Percentiles rank a stretch among this genome's conserved stretches.
phyloP scores from a whole-genome alignment of 2,888 invertebrate genomes.

The Apantesis nais region DNA sequence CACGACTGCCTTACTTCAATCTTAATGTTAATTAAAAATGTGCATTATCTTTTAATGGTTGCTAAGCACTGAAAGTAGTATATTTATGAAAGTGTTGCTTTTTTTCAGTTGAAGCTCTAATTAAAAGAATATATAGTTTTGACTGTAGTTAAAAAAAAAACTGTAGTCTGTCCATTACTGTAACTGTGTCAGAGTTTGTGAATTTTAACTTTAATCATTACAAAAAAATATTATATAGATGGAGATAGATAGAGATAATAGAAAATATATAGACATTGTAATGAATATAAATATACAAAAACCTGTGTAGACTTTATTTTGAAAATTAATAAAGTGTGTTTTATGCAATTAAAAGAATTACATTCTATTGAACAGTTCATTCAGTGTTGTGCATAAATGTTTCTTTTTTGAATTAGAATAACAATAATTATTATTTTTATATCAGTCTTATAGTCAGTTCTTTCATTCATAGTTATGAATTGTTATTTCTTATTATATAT shows the following conservation, averaged over 20 bases:
- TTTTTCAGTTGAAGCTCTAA: not conserved
- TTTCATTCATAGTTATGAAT: too few relatives aligned
- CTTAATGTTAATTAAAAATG: conserved; percentile 8
- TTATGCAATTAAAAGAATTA: not conserved
- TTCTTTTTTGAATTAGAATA: not conserved
- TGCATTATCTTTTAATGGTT: conserved; percentile 15
- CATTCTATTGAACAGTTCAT: not conserved
- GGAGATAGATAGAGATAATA: too few relatives aligned
- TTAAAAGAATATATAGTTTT: not conserved
- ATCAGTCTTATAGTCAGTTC: too few relatives aligned
- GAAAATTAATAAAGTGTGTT: not conserved
- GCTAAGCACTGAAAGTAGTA: conserved; percentile 4
- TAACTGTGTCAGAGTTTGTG: not conserved
- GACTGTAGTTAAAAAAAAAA: not conserved
- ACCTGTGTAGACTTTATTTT: not conserved
- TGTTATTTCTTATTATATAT: too few relatives aligned
- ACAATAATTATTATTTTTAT: too few relatives aligned
- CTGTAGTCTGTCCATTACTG: not conserved
- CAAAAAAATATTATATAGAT: not conserved
- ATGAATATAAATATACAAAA: not conserved
- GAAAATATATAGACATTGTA: not conserved
- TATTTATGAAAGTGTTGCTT: not conserved
- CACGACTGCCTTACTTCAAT: not conserved
- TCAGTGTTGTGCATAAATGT: too few relatives aligned
- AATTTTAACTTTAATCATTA: not conserved